Evolutionary conservation across 2,113 vertebrate species (phyloP), one percentile per base, ranked within the genome.

Genomic region (Leptodactylus fuscus): DNA sequence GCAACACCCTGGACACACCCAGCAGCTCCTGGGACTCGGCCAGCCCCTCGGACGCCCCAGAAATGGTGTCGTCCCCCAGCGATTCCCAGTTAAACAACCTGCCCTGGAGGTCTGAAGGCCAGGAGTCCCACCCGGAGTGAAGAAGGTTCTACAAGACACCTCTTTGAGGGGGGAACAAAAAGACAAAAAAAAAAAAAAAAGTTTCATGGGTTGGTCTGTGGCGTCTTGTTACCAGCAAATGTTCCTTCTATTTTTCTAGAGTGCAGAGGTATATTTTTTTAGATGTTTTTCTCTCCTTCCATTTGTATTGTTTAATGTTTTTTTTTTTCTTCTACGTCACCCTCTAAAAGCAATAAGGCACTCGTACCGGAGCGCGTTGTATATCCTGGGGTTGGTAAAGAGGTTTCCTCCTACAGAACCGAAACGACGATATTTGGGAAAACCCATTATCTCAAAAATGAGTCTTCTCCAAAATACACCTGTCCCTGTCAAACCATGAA

Each of bases 131-230:
- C 34, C 78, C 15, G 44, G 51, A 62, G 5, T 62, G 58, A 29
- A 67, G 32, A 67, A 11, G 41, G 38, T 32, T 12, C 55, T 36
- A 22, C 27, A 20, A 67, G 29, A 34, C 49, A 15, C 46, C n/a
- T n/a, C n/a, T n/a, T 53, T 2, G 4, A 4, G 18, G 51, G 18
- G 20, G 51, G 18, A 4, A 22, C 18, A 20, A 16, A 36, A 67
- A 87, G 90, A 85, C 89, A 89, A 82, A 46, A 85, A 86, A 92
- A 87, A 85, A n/a, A n/a, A n/a, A n/a, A n/a, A n/a, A n/a, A n/a
- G 87, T 29, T 67, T 1, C 65, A 0, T 87, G 90, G 85, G 55
- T 90, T 86, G 20, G 80, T 90, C 90, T 88, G 84, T 88, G 89
- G 90, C 85, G 85, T 82, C 88, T 82, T 58, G 55, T 53, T 65